Evolutionary conservation across 2,113 vertebrate genomes (phyloP).

Genomic region (Alethe castanea): DNA sequence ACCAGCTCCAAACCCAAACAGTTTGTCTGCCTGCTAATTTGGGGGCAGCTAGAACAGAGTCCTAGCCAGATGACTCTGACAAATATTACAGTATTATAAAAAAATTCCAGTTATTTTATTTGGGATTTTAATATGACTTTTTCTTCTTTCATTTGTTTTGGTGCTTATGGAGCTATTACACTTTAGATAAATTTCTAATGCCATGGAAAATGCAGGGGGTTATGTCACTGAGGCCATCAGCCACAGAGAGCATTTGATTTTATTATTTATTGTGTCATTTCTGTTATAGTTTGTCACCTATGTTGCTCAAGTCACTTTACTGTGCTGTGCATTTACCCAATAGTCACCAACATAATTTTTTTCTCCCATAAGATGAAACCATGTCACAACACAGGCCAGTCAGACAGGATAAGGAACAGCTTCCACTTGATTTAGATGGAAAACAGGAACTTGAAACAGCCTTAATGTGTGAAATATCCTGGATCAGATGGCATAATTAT

Average conservation of each 20-base stretch:
- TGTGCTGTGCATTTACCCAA: neutral
- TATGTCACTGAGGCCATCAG: neutral
- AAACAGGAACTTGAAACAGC: neutral
- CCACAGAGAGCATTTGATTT: neutral
- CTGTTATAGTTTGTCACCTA: neutral
- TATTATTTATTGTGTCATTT: neutral
- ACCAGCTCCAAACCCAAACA: neutral
- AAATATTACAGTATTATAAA: neutral
- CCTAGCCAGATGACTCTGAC: neutral
- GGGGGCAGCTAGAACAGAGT: neutral
- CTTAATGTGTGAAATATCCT: neutral
- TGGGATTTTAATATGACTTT: neutral
- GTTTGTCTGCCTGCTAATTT: neutral
- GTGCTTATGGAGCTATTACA: neutral
- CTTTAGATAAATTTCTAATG: neutral
- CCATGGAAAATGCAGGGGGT: neutral
- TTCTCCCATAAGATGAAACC: neutral
- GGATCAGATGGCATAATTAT: neutral
- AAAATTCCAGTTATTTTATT: neutral
- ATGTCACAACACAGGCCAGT: neutral
- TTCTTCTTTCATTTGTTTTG: neutral
- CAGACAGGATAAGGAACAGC: neutral
- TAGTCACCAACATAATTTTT: neutral
- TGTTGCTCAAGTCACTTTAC: neutral
- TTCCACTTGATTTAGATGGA: neutral